A percentile compares a stretch with the other conserved stretches of the same genome.
These are phyloP conservation scores for Cryptosula pallasiana DNA, from an alignment of 2,888 invertebrate genomes.

Conservation along the genomic window DNA sequence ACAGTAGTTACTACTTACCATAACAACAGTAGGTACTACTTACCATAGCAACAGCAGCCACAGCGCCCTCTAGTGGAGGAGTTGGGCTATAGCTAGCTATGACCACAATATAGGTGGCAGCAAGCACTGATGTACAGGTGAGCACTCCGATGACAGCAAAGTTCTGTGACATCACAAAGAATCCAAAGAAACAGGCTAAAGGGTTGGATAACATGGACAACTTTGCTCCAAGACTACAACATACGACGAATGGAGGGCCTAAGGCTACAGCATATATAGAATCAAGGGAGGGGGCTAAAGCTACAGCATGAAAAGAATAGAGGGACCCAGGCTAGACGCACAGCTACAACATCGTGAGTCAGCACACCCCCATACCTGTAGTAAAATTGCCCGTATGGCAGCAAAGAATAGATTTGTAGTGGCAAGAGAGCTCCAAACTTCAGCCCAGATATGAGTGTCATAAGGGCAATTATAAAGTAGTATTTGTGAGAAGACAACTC, in stretches of 20 bases:
- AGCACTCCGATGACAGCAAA: constrained; percentile 43
- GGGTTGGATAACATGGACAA: constrained; percentile 77
- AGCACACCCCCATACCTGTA: constrained; percentile 68
- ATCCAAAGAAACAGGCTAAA: constrained; percentile 63
- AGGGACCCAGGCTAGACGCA: too few relatives aligned
- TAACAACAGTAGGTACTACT: too few relatives aligned
- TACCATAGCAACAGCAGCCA: constrained; percentile 62
- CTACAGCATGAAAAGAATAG: too few relatives aligned
- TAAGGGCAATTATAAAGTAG: constrained; percentile 47
- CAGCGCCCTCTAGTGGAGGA: constrained; percentile 60
- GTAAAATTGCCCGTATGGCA: constrained; percentile 71
- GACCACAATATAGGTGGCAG: constrained; percentile 65
- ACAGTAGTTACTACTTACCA: too few relatives aligned
- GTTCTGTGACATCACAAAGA: constrained; percentile 43
- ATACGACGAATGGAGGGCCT: too few relatives aligned
- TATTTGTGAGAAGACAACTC: constrained; percentile 26
- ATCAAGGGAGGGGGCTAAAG: too few relatives aligned
- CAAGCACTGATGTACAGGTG: constrained; percentile 53
- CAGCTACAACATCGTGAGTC: too few relatives aligned
- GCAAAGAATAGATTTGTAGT: constrained; percentile 73
- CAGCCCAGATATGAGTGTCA: constrained; percentile 62
- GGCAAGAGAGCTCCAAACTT: constrained; percentile 74
- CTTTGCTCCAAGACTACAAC: constrained; percentile 62
- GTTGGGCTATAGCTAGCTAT: constrained; percentile 69
- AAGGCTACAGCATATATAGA: too few relatives aligned